These are phyloP conservation scores for Tetanocera ferruginea DNA, from an alignment of 2,888 invertebrate species.

Conservation along the genomic window DNA sequence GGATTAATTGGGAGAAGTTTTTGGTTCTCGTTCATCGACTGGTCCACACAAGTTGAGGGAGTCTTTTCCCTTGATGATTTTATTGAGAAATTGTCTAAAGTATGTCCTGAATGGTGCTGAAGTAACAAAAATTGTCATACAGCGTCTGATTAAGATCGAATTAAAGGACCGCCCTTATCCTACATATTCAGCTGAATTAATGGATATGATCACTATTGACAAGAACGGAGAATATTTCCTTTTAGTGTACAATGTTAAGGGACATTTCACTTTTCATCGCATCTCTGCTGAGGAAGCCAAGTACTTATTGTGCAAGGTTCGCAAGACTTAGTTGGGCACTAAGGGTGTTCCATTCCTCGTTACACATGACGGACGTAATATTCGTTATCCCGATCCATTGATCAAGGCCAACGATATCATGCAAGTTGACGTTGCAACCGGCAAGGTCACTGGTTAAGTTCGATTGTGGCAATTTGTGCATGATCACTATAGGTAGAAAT, in stretches of 20 bases:
- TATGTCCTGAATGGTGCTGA: constrained; percentile 97
- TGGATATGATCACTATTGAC: constrained; percentile 99
- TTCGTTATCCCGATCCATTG: constrained; percentile 98
- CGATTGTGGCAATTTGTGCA: constrained; percentile 97
- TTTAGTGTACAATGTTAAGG: constrained; percentile 98
- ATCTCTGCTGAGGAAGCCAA: constrained; percentile 98
- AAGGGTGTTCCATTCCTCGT: constrained; percentile 96
- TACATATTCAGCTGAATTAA: constrained; percentile 98
- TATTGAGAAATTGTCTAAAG: constrained; percentile 96
- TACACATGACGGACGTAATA: constrained; percentile 97
- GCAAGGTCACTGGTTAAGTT: constrained; percentile 99
- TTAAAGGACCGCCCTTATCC: constrained; percentile 98
- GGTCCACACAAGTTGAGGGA: constrained; percentile 99
- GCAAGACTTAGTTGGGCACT: constrained; percentile 88
- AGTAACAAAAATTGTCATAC: constrained; percentile 98
- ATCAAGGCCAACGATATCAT: constrained; percentile 97
- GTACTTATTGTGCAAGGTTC: constrained; percentile 99
- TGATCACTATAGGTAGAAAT: constrained; percentile 99
- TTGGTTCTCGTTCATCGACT: constrained; percentile 96
- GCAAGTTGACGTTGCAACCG: constrained; percentile 92
- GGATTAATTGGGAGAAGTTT: constrained; percentile 98
- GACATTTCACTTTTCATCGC: constrained; percentile 96
- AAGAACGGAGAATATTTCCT: constrained; percentile 98
- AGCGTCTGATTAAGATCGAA: constrained; percentile 97
- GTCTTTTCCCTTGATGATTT: constrained; percentile 95